Percentiles rank a stretch among this genome's conserved stretches.
Evolutionary conservation across 2,797 vertebrate species (phyloP).

Genomic region (Coilia nasus): DNA sequence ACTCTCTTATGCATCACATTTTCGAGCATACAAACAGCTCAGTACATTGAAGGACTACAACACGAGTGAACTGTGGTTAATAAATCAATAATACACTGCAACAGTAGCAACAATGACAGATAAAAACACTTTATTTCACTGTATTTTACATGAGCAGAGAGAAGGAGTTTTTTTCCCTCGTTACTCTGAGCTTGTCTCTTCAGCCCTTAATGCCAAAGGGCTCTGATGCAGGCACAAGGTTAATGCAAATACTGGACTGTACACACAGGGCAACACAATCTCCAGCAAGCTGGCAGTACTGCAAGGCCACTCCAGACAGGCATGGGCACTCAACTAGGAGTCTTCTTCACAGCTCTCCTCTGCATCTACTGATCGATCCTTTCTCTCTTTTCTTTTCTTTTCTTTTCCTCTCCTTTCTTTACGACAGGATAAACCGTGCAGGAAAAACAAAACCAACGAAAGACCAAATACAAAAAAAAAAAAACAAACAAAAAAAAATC

Average conservation of each 20-base stretch:
- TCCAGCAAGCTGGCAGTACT: slow-evolving; percentile 75
- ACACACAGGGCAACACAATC: slow-evolving; percentile 69
- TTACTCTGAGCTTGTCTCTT: slow-evolving; percentile 63
- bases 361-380: slow-evolving; percentile 53
- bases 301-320: slow-evolving; percentile 71
- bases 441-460: slow-evolving; percentile 41
- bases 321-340: slow-evolving; percentile 58
- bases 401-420: slow-evolving; percentile 30
- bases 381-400: slow-evolving; percentile 49
- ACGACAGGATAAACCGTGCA: slow-evolving; percentile 69
- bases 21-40: not conserved
- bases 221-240: slow-evolving; percentile 76
- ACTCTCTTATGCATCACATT: not conserved
- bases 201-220: slow-evolving; percentile 59
- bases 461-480: slow-evolving; percentile 12
- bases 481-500: slow-evolving; percentile 50
- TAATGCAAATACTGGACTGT: slow-evolving; percentile 79
- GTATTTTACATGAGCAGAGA: slow-evolving; percentile 68
- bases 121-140: slow-evolving; percentile 82
- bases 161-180: slow-evolving; percentile 54
- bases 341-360: slow-evolving; percentile 29
- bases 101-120: slow-evolving; percentile 57
- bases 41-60: not conserved
- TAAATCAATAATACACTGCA: not conserved
- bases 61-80: not conserved